Evolutionary conservation across 1,140 invertebrate species (phyloP), one percentile per base, ranked within the genome.

Genomic region (Trichonephila clavipes): DNA sequence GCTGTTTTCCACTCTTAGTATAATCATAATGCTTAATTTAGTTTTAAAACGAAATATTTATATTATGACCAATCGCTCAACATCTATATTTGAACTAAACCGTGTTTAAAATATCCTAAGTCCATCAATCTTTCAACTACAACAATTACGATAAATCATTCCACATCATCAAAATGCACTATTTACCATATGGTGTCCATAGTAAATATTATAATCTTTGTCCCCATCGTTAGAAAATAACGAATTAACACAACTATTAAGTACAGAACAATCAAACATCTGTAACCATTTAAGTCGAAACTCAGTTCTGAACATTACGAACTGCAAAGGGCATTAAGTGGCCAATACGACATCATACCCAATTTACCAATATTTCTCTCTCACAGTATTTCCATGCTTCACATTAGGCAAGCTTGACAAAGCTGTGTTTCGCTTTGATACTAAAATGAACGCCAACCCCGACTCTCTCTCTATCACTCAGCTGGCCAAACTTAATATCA

Each of bases 401-500:
- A 12, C 72, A 77, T 77, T 77, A 77, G 34, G 28, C 72, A 40
- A 77, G 72, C 72, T 77, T 58, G 82, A 85, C 44, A 85, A 85
- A 58, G 51, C 82, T 14, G n/a, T 59, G 82, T 85, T 85, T 59
- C 82, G 51, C 82, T 85, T 85, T 51, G 82, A 85, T 85, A 85
- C 82, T 44, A 44, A 85, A 85, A 59, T 85, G 21, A 24, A 59
- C 44, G 40, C n/a, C 16, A 51, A 19, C 19, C 34, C 21, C n/a
- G 21, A 12, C 82, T 85, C 82, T 51, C 82, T 51, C 40, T 59
- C 82, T 58, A 85, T 85, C 51, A 85, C 51, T 58, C 82, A 51
- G 51, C 21, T 51, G 51, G 21, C 51, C 82, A 85, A 85, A 85
- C 82, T 85, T 85, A 85, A 85, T 85, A 85, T 85, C 82, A 59